Evolutionary conservation across 2,888 invertebrate genomes (phyloP).

Genomic region (Tillus elongatus): DNA sequence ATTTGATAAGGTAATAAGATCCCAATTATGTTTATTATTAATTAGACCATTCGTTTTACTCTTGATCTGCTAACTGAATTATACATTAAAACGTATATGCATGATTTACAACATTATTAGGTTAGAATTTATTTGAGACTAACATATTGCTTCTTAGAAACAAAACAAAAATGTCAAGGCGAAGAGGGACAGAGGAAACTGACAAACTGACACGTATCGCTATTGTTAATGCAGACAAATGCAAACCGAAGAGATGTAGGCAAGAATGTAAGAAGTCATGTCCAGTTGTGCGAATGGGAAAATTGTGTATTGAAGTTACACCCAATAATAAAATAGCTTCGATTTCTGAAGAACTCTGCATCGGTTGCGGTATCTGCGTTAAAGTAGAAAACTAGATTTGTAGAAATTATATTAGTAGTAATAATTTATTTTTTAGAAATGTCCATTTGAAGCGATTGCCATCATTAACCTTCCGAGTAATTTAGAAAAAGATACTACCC

Average conservation of each 20-base stretch:
- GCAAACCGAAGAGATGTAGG: conserved; percentile 97
- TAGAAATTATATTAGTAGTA: neutral
- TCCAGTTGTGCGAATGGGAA: conserved; percentile 98
- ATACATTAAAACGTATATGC: no score
- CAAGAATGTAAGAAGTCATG: conserved; percentile 99
- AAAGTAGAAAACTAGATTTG: conserved; percentile 71
- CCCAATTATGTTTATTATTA: no score
- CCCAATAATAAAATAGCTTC: conserved; percentile 93
- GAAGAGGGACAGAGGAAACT: conserved; percentile 70
- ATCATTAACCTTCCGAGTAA: conserved; percentile 99
- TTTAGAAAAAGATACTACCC: conserved; percentile 95
- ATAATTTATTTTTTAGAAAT: conserved; percentile 66
- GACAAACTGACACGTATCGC: conserved; percentile 96
- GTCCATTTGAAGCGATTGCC: conserved; percentile 97
- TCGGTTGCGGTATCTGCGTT: conserved; percentile 99
- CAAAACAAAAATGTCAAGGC: conserved; percentile 67
- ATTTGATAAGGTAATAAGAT: no score
- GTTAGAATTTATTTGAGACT: no score
- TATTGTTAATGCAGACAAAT: conserved; percentile 94
- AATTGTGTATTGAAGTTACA: conserved; percentile 95
- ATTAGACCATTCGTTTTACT: no score
- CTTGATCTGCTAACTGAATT: no score
- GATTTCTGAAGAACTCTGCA: conserved; percentile 96
- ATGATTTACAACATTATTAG: no score
- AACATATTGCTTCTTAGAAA: no score